Conservation (phyloP, 2,113 vertebrate species). For the Muscicapa adusta region DNA sequence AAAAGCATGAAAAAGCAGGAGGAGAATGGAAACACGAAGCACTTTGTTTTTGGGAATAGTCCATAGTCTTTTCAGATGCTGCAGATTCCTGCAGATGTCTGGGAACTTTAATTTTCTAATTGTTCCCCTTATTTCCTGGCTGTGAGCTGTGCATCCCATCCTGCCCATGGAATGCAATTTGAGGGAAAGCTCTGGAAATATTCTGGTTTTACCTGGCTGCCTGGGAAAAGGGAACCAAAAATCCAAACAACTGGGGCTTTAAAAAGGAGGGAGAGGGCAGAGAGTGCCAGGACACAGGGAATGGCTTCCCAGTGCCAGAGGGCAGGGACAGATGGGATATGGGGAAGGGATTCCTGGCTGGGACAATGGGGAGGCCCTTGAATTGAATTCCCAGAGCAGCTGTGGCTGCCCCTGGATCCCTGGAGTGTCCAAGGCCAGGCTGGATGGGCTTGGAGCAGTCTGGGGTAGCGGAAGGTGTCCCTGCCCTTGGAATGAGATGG, state of each 20-base stretch:
- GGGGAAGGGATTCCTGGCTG: not conserved
- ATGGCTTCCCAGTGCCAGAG: not conserved
- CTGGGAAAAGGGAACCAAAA: not conserved
- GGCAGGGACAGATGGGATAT: not conserved
- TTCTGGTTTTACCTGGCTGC: not conserved
- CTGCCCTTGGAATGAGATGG: not conserved
- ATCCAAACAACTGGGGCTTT: not conserved
- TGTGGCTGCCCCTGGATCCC: not conserved
- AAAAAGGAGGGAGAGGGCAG: not conserved
- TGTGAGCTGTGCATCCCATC: not conserved
- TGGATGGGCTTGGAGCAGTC: not conserved
- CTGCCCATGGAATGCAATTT: not conserved
- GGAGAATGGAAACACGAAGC: not conserved
- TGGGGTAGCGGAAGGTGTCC: not conserved
- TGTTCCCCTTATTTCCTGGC: not conserved
- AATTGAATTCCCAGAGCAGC: not conserved
- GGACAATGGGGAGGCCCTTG: accelerated
- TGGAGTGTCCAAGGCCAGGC: not conserved
- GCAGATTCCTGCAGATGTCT: not conserved
- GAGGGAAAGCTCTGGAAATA: not conserved
- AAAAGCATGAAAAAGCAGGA: not conserved
- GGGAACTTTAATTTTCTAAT: not conserved
- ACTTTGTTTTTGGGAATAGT: not conserved
- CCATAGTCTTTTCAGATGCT: not conserved
- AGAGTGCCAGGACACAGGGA: not conserved